These are phyloP conservation scores for Trachythela sp. DNA, from an alignment of 64 coral and sea anemone species.

Conservation along the genomic window DNA sequence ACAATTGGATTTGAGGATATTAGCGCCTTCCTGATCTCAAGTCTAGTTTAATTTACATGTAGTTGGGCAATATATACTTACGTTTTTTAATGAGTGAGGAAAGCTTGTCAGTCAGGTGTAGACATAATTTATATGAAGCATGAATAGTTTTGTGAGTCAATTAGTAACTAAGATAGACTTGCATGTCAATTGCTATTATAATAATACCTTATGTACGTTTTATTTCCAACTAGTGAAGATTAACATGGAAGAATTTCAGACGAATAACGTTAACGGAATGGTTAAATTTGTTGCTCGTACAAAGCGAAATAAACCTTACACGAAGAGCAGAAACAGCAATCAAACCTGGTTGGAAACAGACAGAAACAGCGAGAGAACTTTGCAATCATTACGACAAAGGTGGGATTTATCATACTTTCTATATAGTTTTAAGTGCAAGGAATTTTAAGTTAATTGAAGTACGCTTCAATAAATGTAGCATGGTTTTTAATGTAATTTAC, in stretches of 20 bases:
- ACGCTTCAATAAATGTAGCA: neutral
- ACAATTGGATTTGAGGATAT: too few relatives aligned
- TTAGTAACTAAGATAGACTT: too few relatives aligned
- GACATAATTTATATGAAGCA: too few relatives aligned
- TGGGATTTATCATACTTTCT: neutral
- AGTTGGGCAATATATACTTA: too few relatives aligned
- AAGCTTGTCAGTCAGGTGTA: too few relatives aligned
- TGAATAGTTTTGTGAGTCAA: too few relatives aligned
- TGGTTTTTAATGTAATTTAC: neutral
- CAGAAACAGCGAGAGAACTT: neutral
- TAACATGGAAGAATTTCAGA: neutral
- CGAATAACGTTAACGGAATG: neutral
- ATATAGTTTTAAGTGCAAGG: too few relatives aligned
- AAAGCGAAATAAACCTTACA: conserved; percentile 1
- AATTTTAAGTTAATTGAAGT: neutral
- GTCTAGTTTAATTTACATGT: too few relatives aligned
- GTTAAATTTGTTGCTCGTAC: neutral
- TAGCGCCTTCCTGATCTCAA: too few relatives aligned
- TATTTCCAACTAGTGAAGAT: neutral
- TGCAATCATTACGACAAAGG: neutral
- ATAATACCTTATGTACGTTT: neutral
- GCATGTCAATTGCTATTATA: too few relatives aligned
- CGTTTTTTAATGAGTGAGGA: too few relatives aligned
- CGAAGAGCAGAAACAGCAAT: neutral
- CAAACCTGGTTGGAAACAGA: conserved; percentile 21